Percentiles rank a stretch among this genome's conserved stretches.
Conservation (phyloP, 1,140 invertebrate species). For the Tribolium madens region DNA sequence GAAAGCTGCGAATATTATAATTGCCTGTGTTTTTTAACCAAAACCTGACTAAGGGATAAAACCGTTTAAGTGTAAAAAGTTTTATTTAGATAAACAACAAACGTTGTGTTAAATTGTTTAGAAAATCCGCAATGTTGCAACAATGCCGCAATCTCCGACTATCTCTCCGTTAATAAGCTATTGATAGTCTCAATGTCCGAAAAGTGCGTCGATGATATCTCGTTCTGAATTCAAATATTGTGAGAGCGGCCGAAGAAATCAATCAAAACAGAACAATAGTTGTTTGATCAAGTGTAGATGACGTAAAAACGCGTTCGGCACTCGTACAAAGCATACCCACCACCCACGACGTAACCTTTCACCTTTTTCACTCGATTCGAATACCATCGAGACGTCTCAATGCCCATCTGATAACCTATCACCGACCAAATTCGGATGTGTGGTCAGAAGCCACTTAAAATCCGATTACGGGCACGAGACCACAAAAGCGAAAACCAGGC, state of each 20-base stretch:
- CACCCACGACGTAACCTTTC: constrained; percentile 48
- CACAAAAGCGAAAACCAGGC: too few relatives aligned
- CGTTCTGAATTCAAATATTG: constrained; percentile 29
- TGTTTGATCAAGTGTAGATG: constrained; percentile 46
- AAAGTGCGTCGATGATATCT: constrained; percentile 27
- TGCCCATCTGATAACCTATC: constrained; percentile 41
- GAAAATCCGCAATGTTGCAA: too few relatives aligned
- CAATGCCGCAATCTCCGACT: background rate
- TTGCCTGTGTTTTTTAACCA: too few relatives aligned
- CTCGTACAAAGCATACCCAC: constrained; percentile 33
- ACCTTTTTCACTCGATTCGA: constrained; percentile 39
- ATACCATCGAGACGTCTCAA: constrained; percentile 40
- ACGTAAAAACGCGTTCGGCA: constrained; percentile 37
- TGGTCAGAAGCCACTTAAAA: constrained; percentile 50
- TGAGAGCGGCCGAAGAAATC: constrained; percentile 35
- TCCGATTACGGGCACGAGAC: constrained; percentile 54
- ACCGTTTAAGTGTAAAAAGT: too few relatives aligned
- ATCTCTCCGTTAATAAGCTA: constrained; percentile 16
- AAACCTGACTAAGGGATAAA: too few relatives aligned
- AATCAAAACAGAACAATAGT: constrained; percentile 45
- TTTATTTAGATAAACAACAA: too few relatives aligned
- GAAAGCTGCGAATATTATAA: too few relatives aligned
- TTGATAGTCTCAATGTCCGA: background rate
- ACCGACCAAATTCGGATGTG: constrained; percentile 41
- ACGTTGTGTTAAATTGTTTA: too few relatives aligned